Evolutionary conservation across 2,797 vertebrate genomes (phyloP).

Genomic region (Tokudaia tokunoshimensis): DNA sequence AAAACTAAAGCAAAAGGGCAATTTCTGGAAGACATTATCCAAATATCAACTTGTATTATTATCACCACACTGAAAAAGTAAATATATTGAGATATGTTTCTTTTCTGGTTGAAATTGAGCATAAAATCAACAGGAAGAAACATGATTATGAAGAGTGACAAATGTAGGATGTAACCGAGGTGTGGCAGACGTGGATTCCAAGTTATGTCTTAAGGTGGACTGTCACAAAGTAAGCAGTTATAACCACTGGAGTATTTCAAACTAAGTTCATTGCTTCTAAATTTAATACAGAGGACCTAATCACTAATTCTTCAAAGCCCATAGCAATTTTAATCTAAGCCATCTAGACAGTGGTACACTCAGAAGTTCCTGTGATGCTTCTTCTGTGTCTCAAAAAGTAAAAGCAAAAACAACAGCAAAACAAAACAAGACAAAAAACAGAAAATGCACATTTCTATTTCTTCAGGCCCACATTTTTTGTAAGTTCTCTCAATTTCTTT

Average conservation of each 20-base stretch:
- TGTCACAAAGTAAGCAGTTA: too few relatives aligned
- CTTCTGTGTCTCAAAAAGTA: background rate
- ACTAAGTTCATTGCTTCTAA: background rate
- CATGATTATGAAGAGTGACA: too few relatives aligned
- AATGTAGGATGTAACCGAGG: background rate
- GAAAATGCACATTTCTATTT: background rate
- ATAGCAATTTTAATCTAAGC: background rate
- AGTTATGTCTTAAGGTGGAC: too few relatives aligned
- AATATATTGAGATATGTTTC: too few relatives aligned
- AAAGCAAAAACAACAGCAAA: background rate
- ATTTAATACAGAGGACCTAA: background rate
- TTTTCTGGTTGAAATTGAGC: background rate
- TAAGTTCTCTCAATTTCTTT: too few relatives aligned
- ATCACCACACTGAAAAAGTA: background rate
- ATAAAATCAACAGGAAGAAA: background rate
- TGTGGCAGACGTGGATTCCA: too few relatives aligned
- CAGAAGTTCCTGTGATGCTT: too few relatives aligned
- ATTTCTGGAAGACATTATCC: background rate
- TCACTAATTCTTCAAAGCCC: too few relatives aligned
- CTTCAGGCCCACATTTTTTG: background rate
- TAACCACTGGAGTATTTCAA: background rate
- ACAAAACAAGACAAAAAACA: background rate
- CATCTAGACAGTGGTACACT: too few relatives aligned
- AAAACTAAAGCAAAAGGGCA: background rate
- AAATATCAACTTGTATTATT: background rate